Evolutionary conservation across 2,113 vertebrate species (phyloP).

Genomic region (Plectropomus leopardus): DNA sequence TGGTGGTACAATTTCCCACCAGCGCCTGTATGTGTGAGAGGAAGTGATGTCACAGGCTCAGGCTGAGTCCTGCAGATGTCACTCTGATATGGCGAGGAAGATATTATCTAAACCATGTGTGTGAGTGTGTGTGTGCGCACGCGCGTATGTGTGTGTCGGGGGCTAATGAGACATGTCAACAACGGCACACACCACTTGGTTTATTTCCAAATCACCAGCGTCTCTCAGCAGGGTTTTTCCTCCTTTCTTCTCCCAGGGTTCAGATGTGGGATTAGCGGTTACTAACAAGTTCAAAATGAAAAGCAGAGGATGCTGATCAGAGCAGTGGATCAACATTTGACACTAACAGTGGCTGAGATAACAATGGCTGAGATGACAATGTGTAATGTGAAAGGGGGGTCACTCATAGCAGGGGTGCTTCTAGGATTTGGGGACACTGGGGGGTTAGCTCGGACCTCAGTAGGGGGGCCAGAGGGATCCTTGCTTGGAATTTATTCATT

Average conservation of each 20-base stretch:
- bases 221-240: neutral
- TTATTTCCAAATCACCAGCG: slow-evolving; percentile 35
- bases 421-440: too few relatives aligned
- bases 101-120: slow-evolving; percentile 37
- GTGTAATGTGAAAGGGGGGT: neutral
- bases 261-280: neutral
- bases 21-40: slow-evolving; percentile 68
- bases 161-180: slow-evolving; percentile 58
- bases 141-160: slow-evolving; percentile 11
- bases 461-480: too few relatives aligned
- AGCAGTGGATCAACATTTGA: neutral
- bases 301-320: neutral
- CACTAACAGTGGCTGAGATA: neutral
- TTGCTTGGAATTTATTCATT: too few relatives aligned
- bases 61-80: slow-evolving; percentile 70
- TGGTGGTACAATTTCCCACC: slow-evolving; percentile 77
- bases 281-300: neutral
- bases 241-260: neutral
- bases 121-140: slow-evolving; percentile 29
- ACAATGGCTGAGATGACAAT: neutral
- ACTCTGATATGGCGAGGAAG: slow-evolving; percentile 50
- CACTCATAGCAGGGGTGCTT: too few relatives aligned
- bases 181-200: slow-evolving; percentile 42
- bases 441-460: too few relatives aligned
- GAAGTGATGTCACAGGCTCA: slow-evolving; percentile 78